Conservation (phyloP, 2,888 invertebrate species). For the Agrochola macilenta region DNA sequence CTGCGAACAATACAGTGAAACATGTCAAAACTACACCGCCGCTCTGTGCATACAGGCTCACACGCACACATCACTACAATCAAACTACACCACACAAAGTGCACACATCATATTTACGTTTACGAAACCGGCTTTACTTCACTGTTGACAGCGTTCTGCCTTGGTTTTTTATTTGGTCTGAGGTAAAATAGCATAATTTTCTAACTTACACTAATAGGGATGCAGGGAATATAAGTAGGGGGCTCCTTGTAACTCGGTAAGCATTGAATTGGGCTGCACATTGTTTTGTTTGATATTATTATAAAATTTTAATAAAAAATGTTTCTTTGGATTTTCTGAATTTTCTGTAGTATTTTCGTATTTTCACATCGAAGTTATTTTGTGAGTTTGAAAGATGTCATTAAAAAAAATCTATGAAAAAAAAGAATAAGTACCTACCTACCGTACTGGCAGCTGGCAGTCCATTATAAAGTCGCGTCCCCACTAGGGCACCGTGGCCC, state of each 20-base stretch:
- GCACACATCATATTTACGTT: no score
- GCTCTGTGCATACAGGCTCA: no score
- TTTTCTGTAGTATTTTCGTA: conserved; percentile 28
- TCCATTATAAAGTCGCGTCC: no score
- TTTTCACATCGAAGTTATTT: conserved; percentile 36
- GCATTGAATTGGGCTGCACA: conserved; percentile 79
- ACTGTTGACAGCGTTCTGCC: no score
- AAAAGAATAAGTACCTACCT: not conserved
- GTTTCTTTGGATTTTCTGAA: conserved; percentile 37
- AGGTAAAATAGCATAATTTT: not conserved
- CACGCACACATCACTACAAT: no score
- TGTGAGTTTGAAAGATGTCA: conserved; percentile 25
- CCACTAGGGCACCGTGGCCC: no score
- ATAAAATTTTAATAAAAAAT: conserved; percentile 21
- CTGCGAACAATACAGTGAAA: no score
- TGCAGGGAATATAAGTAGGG: conserved; percentile 78
- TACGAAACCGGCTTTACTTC: no score
- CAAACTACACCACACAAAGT: no score
- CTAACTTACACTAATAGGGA: conserved; percentile 75
- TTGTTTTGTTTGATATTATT: conserved; percentile 55
- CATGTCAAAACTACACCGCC: no score
- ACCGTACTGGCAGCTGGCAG: not conserved
- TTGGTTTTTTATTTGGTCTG: no score
- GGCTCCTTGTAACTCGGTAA: conserved; percentile 82
- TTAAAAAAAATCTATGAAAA: no score